Base-by-base conservation (phyloP, 2,888 invertebrate species). In the Patella depressa region DNA sequence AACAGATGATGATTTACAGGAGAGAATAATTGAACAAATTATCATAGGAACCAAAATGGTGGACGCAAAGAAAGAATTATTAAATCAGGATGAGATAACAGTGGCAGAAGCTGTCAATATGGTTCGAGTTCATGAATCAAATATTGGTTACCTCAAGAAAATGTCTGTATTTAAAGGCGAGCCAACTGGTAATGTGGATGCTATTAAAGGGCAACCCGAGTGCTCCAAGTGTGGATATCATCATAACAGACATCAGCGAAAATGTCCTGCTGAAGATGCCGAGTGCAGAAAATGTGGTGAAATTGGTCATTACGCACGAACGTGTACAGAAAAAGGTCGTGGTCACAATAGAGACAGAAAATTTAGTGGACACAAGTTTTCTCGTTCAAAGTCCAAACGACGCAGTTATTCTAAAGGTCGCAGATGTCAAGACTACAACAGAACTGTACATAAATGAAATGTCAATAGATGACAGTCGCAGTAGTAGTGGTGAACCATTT, bases 91-190 rank as follows among this genome's bases (percentile, higher is more conserved):
- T 9, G 19, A 65, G 65, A 7, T 65, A 19, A 65, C 65, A 65
- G n/a, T 59, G n/a, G 65, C n/a, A 14, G 65, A 65, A 65, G 65
- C 65, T 11, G 19, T 65, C 9, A 65, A 65, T 19, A 65, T 5
- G 19, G 65, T 65, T 24, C n/a, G 65, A 65, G 19, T 65, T 65
- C 65, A 65, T 3, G 65, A 65, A 65, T n/a, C 65, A 65, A 65
- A 65, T 19, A 65, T 65, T 19, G 65, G 19, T 0, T 65, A 65
- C 65, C 65, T 65, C 2, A 65, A 65, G 65, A 65, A 65, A 65
- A 65, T 65, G 65, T 59, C 15, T n/a, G n/a, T 19, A 17, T 59
- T 59, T 59, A 59, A 19, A 9, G 59, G 59, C n/a, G 65, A 65
- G 24, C 24, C 34, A 34, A 34, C 11, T 24, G 19, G 24, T 9